A percentile compares a stretch with the other conserved stretches of the same genome.
These are phyloP conservation scores for Synaphobranchus kaupii DNA, from an alignment of 2,797 vertebrate genomes.

Conservation along the genomic window DNA sequence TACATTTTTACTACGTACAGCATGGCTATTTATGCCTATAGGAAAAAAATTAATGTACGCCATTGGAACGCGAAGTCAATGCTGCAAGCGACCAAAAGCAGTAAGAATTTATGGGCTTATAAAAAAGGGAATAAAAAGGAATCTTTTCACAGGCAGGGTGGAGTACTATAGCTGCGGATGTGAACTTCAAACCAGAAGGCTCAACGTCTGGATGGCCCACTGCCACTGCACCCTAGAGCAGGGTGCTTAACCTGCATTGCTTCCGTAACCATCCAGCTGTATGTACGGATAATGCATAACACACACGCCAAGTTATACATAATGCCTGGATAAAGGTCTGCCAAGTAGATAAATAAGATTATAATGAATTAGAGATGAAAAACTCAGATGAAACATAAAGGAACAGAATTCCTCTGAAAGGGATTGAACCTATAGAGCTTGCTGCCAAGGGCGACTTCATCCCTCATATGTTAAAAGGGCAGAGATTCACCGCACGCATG, in stretches of 20 bases:
- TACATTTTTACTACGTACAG: neutral
- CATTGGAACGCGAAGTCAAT: neutral
- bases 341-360: neutral
- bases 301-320: neutral
- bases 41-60: neutral
- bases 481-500: slow-evolving; percentile 52
- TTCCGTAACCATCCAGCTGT: neutral
- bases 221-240: neutral
- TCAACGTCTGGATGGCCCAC: neutral
- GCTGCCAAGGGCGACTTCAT: slow-evolving; percentile 56
- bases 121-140: neutral
- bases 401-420: neutral
- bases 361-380: slow-evolving; percentile 1
- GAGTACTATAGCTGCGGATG: neutral
- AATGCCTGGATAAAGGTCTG: neutral
- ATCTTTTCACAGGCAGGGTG: neutral
- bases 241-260: neutral
- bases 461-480: slow-evolving; percentile 49
- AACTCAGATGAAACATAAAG: neutral
- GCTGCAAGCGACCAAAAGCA: neutral
- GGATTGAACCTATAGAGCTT: slow-evolving; percentile 38
- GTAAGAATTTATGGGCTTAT: neutral
- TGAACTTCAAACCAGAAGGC: neutral
- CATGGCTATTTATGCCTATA: neutral
- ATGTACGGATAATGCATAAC: neutral